These are phyloP conservation scores for Thymelicus sylvestris DNA, from an alignment of 2,888 invertebrate species.

Conservation along the genomic window DNA sequence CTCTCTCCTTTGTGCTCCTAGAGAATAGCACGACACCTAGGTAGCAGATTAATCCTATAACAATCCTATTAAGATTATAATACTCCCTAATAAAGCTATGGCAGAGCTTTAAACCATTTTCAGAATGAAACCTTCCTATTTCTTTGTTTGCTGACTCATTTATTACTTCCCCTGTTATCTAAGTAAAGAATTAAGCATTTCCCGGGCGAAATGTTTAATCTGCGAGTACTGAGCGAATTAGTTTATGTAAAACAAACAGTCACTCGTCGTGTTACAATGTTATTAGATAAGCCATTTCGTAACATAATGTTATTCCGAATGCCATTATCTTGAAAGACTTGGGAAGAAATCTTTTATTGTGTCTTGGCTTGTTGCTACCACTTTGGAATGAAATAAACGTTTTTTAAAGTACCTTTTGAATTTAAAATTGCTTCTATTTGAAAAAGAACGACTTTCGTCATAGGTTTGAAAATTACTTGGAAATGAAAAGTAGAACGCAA, in stretches of 20 bases:
- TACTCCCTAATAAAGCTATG: neutral
- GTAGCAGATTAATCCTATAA: neutral
- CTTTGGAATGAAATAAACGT: neutral
- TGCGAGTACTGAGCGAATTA: constrained; percentile 10
- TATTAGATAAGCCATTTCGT: constrained; percentile 13
- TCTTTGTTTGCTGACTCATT: constrained; percentile 16
- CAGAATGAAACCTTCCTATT: constrained; percentile 5
- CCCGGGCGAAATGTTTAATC: constrained; percentile 16
- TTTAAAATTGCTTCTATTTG: too few relatives aligned
- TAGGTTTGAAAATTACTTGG: too few relatives aligned
- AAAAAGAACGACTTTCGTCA: too few relatives aligned
- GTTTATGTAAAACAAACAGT: constrained; percentile 17
- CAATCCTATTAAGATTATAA: constrained; percentile 7
- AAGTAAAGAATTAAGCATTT: constrained; percentile 11
- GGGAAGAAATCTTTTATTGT: neutral
- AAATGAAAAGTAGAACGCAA: too few relatives aligned
- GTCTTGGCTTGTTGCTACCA: neutral
- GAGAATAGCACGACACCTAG: neutral
- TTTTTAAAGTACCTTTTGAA: too few relatives aligned
- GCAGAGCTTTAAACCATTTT: neutral
- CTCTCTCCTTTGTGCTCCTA: neutral
- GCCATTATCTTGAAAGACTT: constrained; percentile 9
- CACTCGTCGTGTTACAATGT: constrained; percentile 11
- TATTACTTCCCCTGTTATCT: constrained; percentile 11
- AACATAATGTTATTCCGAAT: constrained; percentile 9